phyloP scores from a whole-genome alignment of 2,113 vertebrate genomes.

The Rhea americana region DNA sequence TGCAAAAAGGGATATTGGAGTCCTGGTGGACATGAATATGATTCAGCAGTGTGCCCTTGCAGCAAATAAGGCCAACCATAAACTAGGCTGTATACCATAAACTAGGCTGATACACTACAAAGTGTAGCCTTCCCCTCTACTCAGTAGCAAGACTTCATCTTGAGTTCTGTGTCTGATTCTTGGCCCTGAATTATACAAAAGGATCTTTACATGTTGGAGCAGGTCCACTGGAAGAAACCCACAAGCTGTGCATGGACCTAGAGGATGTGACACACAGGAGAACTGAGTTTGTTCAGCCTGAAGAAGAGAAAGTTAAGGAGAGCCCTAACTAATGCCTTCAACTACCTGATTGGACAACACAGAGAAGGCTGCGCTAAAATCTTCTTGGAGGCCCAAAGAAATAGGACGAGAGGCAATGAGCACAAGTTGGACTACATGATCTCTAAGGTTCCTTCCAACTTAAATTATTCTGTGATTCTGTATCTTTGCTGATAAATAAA shows the following conservation, averaged over 20 bases:
- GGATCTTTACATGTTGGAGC: too few species aligned
- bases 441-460: background rate
- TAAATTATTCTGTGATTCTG: background rate
- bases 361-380: background rate
- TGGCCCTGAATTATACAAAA: too few species aligned
- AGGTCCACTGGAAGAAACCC: too few species aligned
- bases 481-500: background rate
- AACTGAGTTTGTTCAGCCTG: background rate
- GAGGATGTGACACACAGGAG: background rate
- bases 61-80: too few species aligned
- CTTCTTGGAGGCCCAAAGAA: background rate
- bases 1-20: too few species aligned
- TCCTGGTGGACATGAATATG: too few species aligned
- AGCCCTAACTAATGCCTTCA: background rate
- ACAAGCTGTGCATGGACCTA: background rate
- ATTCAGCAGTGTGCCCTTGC: too few species aligned
- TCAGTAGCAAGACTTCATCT: too few species aligned
- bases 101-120: too few species aligned
- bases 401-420: background rate
- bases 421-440: background rate
- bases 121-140: too few species aligned
- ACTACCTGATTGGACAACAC: background rate
- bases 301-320: background rate
- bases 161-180: too few species aligned
- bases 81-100: too few species aligned